phyloP scores from a whole-genome alignment of 2,797 vertebrate species.

The Hafferia zeledoni region DNA sequence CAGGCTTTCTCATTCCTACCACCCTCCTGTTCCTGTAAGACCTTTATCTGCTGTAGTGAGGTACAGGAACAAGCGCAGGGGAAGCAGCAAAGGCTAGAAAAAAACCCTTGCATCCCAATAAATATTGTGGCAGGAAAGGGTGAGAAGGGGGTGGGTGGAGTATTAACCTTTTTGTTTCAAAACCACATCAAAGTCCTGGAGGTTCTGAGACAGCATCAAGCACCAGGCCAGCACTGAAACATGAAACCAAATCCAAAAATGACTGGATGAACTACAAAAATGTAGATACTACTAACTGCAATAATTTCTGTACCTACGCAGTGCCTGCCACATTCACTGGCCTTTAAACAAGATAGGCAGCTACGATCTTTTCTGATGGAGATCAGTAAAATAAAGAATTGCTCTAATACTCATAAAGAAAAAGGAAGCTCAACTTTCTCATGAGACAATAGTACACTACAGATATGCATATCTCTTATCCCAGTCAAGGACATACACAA shows the following conservation, averaged over 20 bases:
- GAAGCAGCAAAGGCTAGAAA: background rate
- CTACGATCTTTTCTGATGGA: background rate
- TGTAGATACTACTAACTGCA: background rate
- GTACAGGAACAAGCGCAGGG: background rate
- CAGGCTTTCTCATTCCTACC: background rate
- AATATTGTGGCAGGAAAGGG: background rate
- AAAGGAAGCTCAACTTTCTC: background rate
- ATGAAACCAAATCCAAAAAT: background rate
- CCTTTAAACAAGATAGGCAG: background rate
- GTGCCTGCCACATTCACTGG: background rate
- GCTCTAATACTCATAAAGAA: background rate
- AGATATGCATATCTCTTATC: background rate
- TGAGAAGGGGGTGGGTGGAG: background rate
- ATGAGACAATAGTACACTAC: background rate
- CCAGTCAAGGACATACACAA: background rate
- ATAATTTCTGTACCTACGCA: background rate
- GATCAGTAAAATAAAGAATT: background rate
- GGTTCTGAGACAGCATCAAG: background rate
- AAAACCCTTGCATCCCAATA: background rate
- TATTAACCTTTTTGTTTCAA: conserved; percentile 12
- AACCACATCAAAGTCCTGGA: background rate
- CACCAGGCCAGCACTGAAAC: background rate
- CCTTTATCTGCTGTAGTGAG: background rate
- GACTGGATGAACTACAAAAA: background rate
- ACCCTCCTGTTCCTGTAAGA: background rate